These are phyloP conservation scores for Lapara coniferarum DNA, from an alignment of 2,888 invertebrate genomes.

Conservation along the genomic window DNA sequence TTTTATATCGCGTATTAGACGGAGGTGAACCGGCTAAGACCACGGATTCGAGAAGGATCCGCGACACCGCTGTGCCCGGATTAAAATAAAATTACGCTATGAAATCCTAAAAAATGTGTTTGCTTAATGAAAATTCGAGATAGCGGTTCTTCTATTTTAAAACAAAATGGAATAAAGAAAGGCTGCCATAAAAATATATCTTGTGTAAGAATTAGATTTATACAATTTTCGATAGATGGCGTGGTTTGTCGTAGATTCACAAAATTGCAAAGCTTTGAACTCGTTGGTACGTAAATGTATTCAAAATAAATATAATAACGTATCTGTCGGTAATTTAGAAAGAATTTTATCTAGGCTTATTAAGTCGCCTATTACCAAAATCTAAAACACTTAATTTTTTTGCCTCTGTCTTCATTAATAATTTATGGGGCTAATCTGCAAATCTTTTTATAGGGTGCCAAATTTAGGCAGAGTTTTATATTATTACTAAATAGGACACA, in stretches of 20 bases:
- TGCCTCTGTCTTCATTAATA: too few species aligned
- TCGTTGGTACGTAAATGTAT: too few species aligned
- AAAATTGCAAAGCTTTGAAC: not conserved
- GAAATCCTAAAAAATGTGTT: constrained; percentile 25
- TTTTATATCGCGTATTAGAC: constrained; percentile 1
- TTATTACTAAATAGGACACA: too few species aligned
- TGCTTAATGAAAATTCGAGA: constrained; percentile 25
- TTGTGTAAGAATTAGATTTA: not conserved
- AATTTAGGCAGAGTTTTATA: too few species aligned
- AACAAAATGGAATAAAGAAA: not conserved
- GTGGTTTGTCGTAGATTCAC: not conserved
- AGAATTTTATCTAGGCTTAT: too few species aligned
- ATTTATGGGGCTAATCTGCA: too few species aligned
- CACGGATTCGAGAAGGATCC: constrained; percentile 7
- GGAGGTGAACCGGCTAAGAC: constrained; percentile 6
- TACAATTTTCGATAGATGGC: constrained; percentile 1
- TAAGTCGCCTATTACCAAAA: too few species aligned
- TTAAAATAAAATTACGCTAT: constrained; percentile 14
- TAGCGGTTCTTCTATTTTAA: not conserved
- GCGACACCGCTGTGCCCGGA: constrained; percentile 8
- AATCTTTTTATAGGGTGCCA: too few species aligned
- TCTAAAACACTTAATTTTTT: too few species aligned
- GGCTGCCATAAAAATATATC: not conserved
- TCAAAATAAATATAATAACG: too few species aligned
- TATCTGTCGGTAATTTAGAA: too few species aligned